A percentile compares a stretch with the other conserved stretches of the same genome.
Evolutionary conservation across 2,888 invertebrate species (phyloP).

Genomic region (Parascotia fuliginaria): DNA sequence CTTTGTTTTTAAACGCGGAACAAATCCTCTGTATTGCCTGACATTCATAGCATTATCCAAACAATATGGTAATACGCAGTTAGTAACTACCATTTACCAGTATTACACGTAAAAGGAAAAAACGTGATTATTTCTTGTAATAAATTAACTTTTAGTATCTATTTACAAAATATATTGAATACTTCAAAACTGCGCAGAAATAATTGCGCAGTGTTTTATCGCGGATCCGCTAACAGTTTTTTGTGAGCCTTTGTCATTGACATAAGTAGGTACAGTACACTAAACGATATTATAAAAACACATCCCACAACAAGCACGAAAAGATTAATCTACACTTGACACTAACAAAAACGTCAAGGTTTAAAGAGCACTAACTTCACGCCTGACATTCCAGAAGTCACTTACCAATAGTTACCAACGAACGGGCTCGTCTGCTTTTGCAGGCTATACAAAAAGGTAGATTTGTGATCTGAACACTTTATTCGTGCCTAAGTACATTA

Average conservation of each 20-base stretch:
- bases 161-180: slow-evolving; percentile 22
- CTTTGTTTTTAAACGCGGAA: slow-evolving; percentile 13
- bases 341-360: too few relatives aligned
- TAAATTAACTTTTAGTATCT: neutral
- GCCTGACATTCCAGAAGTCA: too few relatives aligned
- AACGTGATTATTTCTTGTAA: slow-evolving; percentile 16
- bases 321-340: too few relatives aligned
- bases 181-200: slow-evolving; percentile 39
- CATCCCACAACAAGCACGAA: slow-evolving; percentile 1
- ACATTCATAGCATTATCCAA: neutral
- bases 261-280: slow-evolving; percentile 60
- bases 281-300: slow-evolving; percentile 29
- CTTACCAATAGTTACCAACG: too few relatives aligned
- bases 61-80: neutral
- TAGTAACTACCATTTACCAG: too few relatives aligned
- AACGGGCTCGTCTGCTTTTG: too few relatives aligned
- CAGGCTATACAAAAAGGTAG: too few relatives aligned
- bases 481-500: too few relatives aligned
- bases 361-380: too few relatives aligned
- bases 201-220: slow-evolving; percentile 53
- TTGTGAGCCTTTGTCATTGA: slow-evolving; percentile 44
- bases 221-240: slow-evolving; percentile 50
- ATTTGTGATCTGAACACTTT: too few relatives aligned
- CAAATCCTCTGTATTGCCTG: neutral
- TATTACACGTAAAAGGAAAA: slow-evolving; percentile 18